Conservation (phyloP, 2,113 vertebrate genomes). For the Progne subis region DNA sequence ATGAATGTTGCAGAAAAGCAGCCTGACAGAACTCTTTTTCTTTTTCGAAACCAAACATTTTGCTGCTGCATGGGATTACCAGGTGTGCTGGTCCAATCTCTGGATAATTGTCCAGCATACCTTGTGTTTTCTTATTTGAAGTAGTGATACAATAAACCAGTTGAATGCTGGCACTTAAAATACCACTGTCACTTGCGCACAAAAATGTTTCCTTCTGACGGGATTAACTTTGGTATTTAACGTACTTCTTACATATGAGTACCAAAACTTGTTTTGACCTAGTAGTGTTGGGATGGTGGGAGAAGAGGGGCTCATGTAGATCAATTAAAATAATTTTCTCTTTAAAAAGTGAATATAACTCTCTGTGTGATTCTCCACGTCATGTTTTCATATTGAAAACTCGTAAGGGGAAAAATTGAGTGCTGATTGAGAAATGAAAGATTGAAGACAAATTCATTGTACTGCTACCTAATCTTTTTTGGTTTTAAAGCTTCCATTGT, state of each 20-base stretch:
- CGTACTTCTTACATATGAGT: not conserved
- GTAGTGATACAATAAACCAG: slow-evolving; percentile 3
- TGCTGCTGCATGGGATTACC: slow-evolving; percentile 26
- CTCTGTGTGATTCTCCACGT: not conserved
- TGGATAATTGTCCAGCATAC: not conserved
- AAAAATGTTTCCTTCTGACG: slow-evolving; percentile 12
- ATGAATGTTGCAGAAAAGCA: slow-evolving; percentile 50
- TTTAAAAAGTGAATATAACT: slow-evolving; percentile 10
- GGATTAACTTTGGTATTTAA: not conserved
- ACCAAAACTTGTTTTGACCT: slow-evolving; percentile 12
- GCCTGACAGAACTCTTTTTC: not conserved
- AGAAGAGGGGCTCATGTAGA: not conserved
- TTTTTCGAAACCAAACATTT: slow-evolving; percentile 7
- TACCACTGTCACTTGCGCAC: slow-evolving; percentile 62
- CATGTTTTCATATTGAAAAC: slow-evolving; percentile 61
- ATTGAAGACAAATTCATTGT: not conserved
- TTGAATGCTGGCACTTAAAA: slow-evolving; percentile 37
- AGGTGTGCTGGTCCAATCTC: not conserved
- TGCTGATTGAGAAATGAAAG: not conserved
- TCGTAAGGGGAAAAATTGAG: not conserved
- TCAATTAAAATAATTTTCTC: not conserved
- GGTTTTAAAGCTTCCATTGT: not conserved
- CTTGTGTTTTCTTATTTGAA: slow-evolving; percentile 34
- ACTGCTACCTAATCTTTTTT: not conserved
- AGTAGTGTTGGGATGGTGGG: not conserved